Evolutionary conservation across 2,797 vertebrate genomes (phyloP).

Genomic region (Muraenolepis orangiensis): DNA sequence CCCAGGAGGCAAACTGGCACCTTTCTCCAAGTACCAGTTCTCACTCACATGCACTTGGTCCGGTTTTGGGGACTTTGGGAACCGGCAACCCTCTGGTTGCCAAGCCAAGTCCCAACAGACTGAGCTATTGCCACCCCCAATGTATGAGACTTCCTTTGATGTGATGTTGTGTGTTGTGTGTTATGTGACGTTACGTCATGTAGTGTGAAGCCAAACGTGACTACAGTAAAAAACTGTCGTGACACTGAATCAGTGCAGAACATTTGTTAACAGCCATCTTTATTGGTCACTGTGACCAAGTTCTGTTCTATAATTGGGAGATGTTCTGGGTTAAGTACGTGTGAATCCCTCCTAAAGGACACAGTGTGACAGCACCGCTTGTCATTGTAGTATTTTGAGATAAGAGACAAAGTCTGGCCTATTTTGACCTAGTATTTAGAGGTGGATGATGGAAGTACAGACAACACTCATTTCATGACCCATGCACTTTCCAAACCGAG

Average conservation of each 20-base stretch:
- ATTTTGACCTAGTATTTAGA: background rate
- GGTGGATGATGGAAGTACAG: background rate
- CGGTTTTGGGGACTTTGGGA: too few relatives aligned
- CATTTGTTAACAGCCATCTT: conserved; percentile 29
- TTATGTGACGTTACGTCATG: background rate
- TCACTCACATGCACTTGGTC: too few relatives aligned
- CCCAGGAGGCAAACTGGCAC: too few relatives aligned
- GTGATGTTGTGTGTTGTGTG: too few relatives aligned
- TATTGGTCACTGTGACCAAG: conserved; percentile 30
- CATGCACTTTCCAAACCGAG: background rate
- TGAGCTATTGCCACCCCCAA: too few relatives aligned
- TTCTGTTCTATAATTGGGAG: conserved; percentile 40
- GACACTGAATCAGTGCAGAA: background rate
- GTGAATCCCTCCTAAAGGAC: conserved; percentile 52
- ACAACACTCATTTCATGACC: background rate
- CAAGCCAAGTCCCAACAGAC: too few relatives aligned
- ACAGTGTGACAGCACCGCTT: conserved; percentile 49
- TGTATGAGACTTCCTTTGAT: too few relatives aligned
- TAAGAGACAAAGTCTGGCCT: conserved; percentile 9
- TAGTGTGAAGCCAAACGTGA: background rate
- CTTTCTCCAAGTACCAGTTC: too few relatives aligned
- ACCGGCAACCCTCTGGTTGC: too few relatives aligned
- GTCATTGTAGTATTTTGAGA: conserved; percentile 47
- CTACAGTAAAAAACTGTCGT: background rate
- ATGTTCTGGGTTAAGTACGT: conserved; percentile 41